Base-by-base conservation (phyloP, 2,113 vertebrate genomes). In the Zapornia atra region DNA sequence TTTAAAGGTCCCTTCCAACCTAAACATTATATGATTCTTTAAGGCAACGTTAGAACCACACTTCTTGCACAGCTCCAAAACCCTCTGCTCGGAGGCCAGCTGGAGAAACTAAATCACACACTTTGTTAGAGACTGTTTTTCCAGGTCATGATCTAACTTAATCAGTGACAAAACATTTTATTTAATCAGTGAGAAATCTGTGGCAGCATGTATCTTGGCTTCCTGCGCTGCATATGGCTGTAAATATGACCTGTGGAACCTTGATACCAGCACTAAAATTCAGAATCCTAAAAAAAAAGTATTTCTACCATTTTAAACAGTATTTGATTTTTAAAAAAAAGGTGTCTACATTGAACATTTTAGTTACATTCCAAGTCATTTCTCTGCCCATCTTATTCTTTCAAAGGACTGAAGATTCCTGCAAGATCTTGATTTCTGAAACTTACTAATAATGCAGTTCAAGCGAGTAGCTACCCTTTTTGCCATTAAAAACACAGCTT, bases 141-240 rank as follows among this genome's bases (percentile, higher is more conserved):
- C 33, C 38, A 82, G 34, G 24, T 88, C 57, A 93, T 28, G 46
- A 61, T 2, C 93, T 50, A 48, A 64, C 93, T 96, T 91, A 26
- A 66, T n/a, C 29, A n/a, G 24, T 86, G 71, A 90, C 69, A 93
- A 54, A 46, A 46, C 17, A 19, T 46, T 46, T 94, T 46, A 64
- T 94, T 96, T 91, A 26, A 66, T n/a, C 29, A n/a, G 24, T 86
- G 71, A 90, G 75, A 93, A 92, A 54, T 66, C 29, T 71, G 22
- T 40, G 61, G 40, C 69, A 97, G n/a, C 46, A 79, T 4, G 26
- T 46, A 63, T 60, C 80, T 87, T 64, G 20, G 60, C 46, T 93
- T 90, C 89, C 79, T 61, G 28, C 28, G 57, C 12, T 69, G n/a
- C 3, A 26, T 50, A 42, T 81, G 59, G 54, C 50, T 76, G 15